Conservation (phyloP, 2,888 invertebrate genomes). For the Metacarcinus magister region DNA sequence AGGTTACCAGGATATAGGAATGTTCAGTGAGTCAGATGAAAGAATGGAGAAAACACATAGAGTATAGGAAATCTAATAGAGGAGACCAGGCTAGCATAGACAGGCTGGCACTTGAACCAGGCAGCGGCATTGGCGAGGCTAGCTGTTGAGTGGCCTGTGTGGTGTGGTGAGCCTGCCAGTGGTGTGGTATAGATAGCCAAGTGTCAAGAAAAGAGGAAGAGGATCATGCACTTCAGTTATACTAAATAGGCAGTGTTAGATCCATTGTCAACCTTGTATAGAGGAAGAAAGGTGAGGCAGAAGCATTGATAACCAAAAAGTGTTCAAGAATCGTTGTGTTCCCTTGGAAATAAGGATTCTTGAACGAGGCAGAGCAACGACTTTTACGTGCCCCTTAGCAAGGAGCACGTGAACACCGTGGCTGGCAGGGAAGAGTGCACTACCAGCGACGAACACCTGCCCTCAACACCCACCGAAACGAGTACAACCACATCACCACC, state of each 20-base stretch:
- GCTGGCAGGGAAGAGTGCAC: conserved; percentile 33
- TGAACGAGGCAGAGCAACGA: neutral
- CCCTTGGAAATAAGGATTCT: neutral
- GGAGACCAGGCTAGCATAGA: neutral
- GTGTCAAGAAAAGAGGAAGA: neutral
- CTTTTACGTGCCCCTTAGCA: neutral
- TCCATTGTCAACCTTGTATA: neutral
- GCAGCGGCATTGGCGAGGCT: conserved; percentile 2
- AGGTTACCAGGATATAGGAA: conserved; percentile 1
- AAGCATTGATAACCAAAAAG: neutral
- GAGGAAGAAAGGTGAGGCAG: neutral
- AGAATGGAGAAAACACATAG: neutral
- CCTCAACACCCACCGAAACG: neutral
- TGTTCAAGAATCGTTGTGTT: neutral
- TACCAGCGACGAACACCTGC: neutral
- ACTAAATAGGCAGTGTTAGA: neutral
- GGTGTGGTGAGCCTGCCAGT: neutral
- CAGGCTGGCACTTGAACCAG: conserved; percentile 1
- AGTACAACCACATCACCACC: neutral
- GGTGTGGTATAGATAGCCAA: conserved; percentile 30
- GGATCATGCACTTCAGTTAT: neutral
- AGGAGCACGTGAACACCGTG: conserved; percentile 51
- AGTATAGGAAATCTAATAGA: neutral
- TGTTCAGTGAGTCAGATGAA: neutral
- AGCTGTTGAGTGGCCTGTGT: neutral